Evolutionary conservation across 2,888 invertebrate genomes (phyloP), one percentile per base, ranked within the genome.

Genomic region (Atherix ibis): DNA sequence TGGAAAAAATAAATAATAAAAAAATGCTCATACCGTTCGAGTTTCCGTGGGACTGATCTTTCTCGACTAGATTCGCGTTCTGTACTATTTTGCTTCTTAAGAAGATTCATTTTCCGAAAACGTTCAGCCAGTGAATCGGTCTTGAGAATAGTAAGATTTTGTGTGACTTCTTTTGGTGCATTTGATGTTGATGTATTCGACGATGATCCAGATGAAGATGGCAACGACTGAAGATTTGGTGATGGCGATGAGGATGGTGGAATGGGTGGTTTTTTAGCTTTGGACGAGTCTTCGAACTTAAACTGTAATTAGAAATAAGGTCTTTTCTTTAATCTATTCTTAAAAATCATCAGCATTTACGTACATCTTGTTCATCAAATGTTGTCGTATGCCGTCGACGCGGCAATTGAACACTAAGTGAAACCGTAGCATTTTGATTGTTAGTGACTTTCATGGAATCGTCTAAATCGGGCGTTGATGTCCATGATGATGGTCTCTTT

Each of bases 391-490:
- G 67, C 48, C 73, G 66, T 43, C 76, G 65, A 44, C 71, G 61
- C 49, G 80, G 79, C 47, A 79, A 62, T 44, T 72, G 74, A 40
- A 81, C 62, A 56, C 71, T 78, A 46, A 80, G 63, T 31, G 77
- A 76, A 46, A 76, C 68, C 47, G 70, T 72, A 39, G 71, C 65
- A 48, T 44, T 71, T 71, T 46, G 62, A 56, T 49, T 67, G n/a
- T 32, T 37, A 28, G 16, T 24, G 10, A n/a, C 32, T 31, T 30
- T 34, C 22, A 32, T 35, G 31, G 19, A 27, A 44, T 73, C 71
- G 41, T 75, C 76, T 53, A 84, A 66, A 63, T 84, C 83, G 46
- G 82, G 80, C 45, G 83, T 80, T 44, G 84, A 85, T 50, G 78
- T 79, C 84, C 84, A 85, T 46, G 80, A 75, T 46, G 73, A 53